These are phyloP conservation scores for Okapia johnstoni DNA, from an alignment of 2,113 vertebrate genomes.

Conservation along the genomic window DNA sequence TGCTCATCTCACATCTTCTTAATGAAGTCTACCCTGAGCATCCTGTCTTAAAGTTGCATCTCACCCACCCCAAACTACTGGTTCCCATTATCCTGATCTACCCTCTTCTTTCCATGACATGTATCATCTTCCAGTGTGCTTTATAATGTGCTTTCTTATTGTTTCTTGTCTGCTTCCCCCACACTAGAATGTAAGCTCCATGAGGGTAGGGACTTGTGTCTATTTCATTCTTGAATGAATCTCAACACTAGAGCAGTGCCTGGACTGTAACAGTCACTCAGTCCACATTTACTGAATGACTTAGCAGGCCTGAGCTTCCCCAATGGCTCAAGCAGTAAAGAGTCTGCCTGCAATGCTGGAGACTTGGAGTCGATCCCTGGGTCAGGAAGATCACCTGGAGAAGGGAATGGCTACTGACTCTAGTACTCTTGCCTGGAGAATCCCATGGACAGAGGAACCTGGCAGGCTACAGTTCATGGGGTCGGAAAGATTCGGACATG, in stretches of 20 bases:
- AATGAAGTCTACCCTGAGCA: background rate
- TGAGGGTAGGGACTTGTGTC: background rate
- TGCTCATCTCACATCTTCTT: background rate
- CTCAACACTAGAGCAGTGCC: background rate
- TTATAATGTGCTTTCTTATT: background rate
- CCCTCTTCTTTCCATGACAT: background rate
- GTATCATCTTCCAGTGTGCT: background rate
- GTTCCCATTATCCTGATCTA: background rate
- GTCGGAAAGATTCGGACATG: background rate
- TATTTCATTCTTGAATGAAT: background rate
- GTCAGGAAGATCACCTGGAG: background rate
- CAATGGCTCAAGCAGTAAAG: background rate
- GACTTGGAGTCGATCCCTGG: background rate
- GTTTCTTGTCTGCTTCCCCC: background rate
- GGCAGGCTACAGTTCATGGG: background rate
- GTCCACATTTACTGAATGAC: background rate
- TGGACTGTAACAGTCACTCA: background rate
- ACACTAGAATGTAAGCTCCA: background rate
- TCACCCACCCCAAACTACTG: background rate
- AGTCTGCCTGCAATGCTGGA: background rate
- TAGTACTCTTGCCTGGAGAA: background rate
- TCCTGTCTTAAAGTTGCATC: background rate
- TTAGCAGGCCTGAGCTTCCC: background rate
- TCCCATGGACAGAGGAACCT: background rate
- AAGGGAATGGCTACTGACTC: background rate